Base-by-base conservation (phyloP, 2,888 invertebrate genomes). In the Cerastis leucographa region DNA sequence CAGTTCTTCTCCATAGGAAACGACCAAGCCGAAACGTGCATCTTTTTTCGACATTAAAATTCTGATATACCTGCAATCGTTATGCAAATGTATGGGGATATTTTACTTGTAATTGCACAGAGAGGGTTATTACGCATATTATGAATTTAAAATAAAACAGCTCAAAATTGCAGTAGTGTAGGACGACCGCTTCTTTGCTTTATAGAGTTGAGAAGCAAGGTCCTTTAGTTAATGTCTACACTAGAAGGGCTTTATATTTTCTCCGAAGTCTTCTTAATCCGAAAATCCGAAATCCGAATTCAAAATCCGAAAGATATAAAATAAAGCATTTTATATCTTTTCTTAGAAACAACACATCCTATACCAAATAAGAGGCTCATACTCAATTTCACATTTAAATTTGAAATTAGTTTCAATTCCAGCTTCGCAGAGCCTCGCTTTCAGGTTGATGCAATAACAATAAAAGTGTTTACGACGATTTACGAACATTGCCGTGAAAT, bases 381-480 rank as follows among this genome's bases (percentile, higher is more conserved):
- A 40, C 59, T 54, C 22, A 56, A 77, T 77, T 67, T 49, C 25
- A 66, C 25, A 69, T 69, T 74, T 61, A 76, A 40, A 68, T 76
- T 61, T 73, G 62, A 75, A 68, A 79, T 79, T 74, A 56, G 65
- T 71, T 73, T 71, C 59, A 46, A 70, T 72, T 67, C 54, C n/a
- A 70, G 8, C 22, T 40, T 59, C 35, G 29, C 22, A 65, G 44
- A 70, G 17, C 62, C 40, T 66, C 54, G 61, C 65, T 65, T 76
- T 85, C 61, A 65, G 54, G 40, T 59, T 65, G 59, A 76, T 74
- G 76, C 74, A 70, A 77, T 70, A 66, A 78, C 71, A 80, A 86
- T 88, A 81, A 87, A 88, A 78, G 62, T n/a, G n/a, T 81, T 87
- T 79, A 87, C 76, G 84, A 78, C 67, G 44, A 71, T 65, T 44